phyloP scores from a whole-genome alignment of 2,797 vertebrate species.

The Myripristis murdjan region DNA sequence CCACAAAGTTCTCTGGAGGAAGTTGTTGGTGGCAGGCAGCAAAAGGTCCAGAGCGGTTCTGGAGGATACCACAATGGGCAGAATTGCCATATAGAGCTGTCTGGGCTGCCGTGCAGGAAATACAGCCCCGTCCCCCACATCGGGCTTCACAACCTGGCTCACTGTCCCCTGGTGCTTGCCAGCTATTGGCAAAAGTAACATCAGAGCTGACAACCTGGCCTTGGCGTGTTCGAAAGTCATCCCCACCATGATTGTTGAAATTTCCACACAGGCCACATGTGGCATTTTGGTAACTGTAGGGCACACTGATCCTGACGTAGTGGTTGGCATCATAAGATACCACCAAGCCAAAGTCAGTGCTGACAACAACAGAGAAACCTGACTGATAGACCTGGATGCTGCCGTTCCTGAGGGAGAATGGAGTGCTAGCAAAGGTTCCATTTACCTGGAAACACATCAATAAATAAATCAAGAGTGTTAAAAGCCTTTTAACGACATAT shows the following conservation, averaged over 20 bases:
- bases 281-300: constrained; percentile 67
- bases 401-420: constrained; percentile 67
- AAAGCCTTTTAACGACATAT: no score
- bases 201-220: constrained; percentile 60
- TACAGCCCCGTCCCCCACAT: constrained; percentile 63
- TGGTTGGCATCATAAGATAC: constrained; percentile 72
- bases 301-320: constrained; percentile 67
- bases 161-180: constrained; percentile 48
- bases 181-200: constrained; percentile 74
- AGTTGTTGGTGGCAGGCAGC: constrained; percentile 52
- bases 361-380: constrained; percentile 73
- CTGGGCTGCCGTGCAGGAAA: constrained; percentile 33
- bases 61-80: constrained; percentile 72
- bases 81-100: constrained; percentile 41
- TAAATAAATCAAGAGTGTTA: not conserved
- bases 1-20: constrained; percentile 46
- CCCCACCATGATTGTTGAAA: constrained; percentile 62
- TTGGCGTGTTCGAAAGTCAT: constrained; percentile 74
- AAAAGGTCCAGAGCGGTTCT: constrained; percentile 74
- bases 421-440: constrained; percentile 62
- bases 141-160: constrained; percentile 47
- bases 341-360: constrained; percentile 75
- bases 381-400: constrained; percentile 66
- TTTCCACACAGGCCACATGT: constrained; percentile 82
- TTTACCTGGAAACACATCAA: constrained; percentile 71